Conservation (phyloP, 37 sponge, comb jelly and placozoan genomes). For the Beroe ovata region DNA sequence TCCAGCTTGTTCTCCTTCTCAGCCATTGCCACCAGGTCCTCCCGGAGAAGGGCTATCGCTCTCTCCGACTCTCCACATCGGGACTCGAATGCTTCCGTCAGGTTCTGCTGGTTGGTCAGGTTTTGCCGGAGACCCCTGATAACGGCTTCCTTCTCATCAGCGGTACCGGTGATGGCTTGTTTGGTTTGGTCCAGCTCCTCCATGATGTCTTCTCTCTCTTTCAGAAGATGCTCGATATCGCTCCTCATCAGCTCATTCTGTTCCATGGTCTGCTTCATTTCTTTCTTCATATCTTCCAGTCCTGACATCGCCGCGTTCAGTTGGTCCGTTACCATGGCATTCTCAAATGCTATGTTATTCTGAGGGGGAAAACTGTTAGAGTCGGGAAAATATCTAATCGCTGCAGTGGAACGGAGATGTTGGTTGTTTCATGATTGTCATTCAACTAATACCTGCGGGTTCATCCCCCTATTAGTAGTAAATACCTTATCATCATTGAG, state of each 20-base stretch:
- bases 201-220: conserved; percentile 44
- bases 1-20: neutral
- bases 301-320: conserved; percentile 37
- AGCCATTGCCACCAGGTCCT: neutral
- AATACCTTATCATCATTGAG: conserved; percentile 53
- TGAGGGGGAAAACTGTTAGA: neutral
- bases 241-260: conserved; percentile 64
- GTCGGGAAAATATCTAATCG: neutral
- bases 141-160: conserved; percentile 38
- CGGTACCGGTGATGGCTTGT: neutral
- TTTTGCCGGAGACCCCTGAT: conserved; percentile 15
- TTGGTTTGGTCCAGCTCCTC: conserved; percentile 31
- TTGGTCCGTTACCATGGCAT: conserved; percentile 48
- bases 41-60: neutral
- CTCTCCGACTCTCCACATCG: conserved; percentile 6
- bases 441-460: no score
- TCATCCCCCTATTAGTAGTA: no score
- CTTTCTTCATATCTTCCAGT: conserved; percentile 36
- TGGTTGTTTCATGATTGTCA: no score
- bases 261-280: conserved; percentile 15
- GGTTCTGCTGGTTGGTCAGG: conserved; percentile 42
- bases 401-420: no score
- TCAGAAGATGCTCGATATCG: conserved; percentile 48
- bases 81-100: conserved; percentile 36
- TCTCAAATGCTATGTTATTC: conserved; percentile 66